phyloP scores from a whole-genome alignment of 2,888 invertebrate species.

The Ramazzottius varieornatus region DNA sequence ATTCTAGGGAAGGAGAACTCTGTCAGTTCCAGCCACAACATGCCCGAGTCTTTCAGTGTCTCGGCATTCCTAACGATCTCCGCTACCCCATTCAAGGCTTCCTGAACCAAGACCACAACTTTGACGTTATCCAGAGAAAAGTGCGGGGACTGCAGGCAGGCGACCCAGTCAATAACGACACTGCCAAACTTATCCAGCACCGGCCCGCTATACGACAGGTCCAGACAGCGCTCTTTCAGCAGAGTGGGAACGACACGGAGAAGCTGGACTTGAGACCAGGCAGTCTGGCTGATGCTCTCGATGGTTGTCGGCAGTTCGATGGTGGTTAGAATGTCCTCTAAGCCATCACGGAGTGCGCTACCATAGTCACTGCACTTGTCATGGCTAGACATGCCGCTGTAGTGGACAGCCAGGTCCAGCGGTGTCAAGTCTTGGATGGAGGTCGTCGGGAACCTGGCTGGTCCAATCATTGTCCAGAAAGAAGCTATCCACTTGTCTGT shows the following conservation, averaged over 20 bases:
- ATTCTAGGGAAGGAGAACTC: not conserved
- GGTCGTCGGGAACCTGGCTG: too few species aligned
- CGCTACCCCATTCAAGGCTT: not conserved
- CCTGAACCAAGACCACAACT: not conserved
- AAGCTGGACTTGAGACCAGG: not conserved
- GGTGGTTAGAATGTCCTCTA: too few species aligned
- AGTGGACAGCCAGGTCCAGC: too few species aligned
- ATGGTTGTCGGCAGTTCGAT: too few species aligned
- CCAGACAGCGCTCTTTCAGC: not conserved
- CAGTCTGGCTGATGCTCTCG: not conserved
- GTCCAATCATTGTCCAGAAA: too few species aligned
- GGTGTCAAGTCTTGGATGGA: too few species aligned
- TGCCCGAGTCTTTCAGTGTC: not conserved
- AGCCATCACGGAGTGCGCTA: too few species aligned
- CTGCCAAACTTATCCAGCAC: not conserved
- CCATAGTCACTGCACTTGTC: too few species aligned
- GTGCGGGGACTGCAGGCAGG: not conserved
- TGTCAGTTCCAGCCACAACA: slow-evolving; percentile 1
- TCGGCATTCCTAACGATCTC: not conserved
- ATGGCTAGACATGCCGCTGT: too few species aligned
- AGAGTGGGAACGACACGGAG: not conserved
- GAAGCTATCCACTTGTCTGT: too few species aligned
- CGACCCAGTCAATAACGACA: not conserved
- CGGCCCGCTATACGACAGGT: not conserved
- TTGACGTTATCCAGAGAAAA: not conserved